Base-by-base conservation (phyloP, 2,888 invertebrate species). In the Brenthis daphne region DNA sequence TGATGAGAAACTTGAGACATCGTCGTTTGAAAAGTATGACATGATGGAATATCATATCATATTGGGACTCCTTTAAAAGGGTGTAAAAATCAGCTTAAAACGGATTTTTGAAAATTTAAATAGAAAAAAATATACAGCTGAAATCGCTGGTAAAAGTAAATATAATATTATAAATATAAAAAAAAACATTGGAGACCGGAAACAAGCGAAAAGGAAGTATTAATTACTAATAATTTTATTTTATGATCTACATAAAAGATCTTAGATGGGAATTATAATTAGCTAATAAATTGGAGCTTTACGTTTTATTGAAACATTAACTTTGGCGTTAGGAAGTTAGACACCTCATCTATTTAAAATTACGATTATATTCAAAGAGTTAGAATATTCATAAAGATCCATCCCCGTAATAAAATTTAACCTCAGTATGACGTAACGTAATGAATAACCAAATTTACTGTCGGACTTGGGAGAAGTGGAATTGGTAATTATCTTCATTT, bases 311-410 rank as follows among this genome's bases (percentile, higher is more conserved):
- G 33, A 11, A 43, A 54, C 47, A 33, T 47, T 54, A 68, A 64
- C 53, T 24, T 37, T 12, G 54, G 50, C n/a, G n/a, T 33, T 56
- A 57, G 55, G 51, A 61, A 71, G 69, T 73, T 70, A 72, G 67
- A 67, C 58, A 69, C 58, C 65, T 68, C 64, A 54, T 68, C 37
- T 66, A 56, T 64, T 51, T 58, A 48, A 66, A 63, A 69, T 74
- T 64, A 58, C 58, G 60, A 65, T 61, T 56, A 68, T 68, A 61
- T 43, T 64, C 48, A 48, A 57, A 54, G 61, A 57, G 65, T 33
- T 43, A 12, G 57, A 47, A 65, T 68, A 58, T 67, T 63, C 48
- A 60, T 51, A 68, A 65, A 63, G 60, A 65, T 57, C 54, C 57
- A 67, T 63, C 61, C 14, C 51, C 33, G 47, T 69, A 65, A 64